Base-by-base conservation (phyloP, 2,113 vertebrate species). In the Phylloscopus trochilus region DNA sequence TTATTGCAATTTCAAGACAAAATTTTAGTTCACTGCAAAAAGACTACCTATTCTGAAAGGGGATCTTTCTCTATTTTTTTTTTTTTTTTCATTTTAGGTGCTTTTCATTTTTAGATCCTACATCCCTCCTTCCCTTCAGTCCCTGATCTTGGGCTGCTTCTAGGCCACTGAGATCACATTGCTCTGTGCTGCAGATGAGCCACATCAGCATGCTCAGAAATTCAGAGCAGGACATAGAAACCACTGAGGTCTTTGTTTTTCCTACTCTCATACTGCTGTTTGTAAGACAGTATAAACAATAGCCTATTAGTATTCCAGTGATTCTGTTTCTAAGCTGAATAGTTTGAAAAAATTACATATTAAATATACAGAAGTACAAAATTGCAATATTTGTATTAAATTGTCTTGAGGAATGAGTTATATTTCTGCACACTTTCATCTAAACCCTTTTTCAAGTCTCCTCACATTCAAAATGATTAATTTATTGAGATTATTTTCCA, bases 21-120 rank as follows among this genome's bases (percentile, higher is more conserved):
- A 52, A 9, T 47, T 62, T 18, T 37, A 51, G 39, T 49, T 10
- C 11, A 30, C 8, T 3, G 7, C 8, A 84, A 69, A 76, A 9
- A 11, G 0, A 0, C 1, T 6, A 9, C 30, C 37, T 55, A 10
- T 53, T 77, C 26, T 28, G 20, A 80, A 80, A 85, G 35, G 1
- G 3, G 5, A 27, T 43, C 1, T 75, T 70, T 67, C 1, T 31
- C 4, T 6, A 9, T 58, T 53, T 46, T 60, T 15, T 28, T 6
- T 35, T n/a, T 37, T 73, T 30, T 35, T 52, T 35, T 44, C 1
- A 75, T 72, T 85, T 79, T 52, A 92, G 4, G 11, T 64, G 23
- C 3, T 73, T 69, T 80, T 66, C 7, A 43, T 16, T 83, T 46
- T 69, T 56, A 44, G 23, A 52, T 51, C 27, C 30, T 59, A 44